Evolutionary conservation across 2,113 vertebrate genomes (phyloP).

Genomic region (Gasterosteus aculeatus): DNA sequence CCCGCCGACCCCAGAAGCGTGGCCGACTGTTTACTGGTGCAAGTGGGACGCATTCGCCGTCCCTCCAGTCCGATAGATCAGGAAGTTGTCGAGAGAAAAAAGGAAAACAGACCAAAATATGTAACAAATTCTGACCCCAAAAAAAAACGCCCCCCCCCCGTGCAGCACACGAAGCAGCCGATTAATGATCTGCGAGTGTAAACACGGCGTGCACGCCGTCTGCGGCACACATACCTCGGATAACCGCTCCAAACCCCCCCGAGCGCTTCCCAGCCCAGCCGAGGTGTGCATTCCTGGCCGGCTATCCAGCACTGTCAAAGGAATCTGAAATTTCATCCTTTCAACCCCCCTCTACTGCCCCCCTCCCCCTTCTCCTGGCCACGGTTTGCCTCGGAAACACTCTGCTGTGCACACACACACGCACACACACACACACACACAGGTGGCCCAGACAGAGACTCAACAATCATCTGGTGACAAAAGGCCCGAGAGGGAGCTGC

Average conservation of each 20-base stretch:
- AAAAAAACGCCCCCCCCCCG: neutral
- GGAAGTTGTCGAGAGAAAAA: neutral
- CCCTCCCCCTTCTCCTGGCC: neutral
- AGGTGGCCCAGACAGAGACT: neutral
- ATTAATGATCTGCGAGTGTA: constrained; percentile 46
- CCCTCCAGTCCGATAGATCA: neutral
- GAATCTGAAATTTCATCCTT: constrained; percentile 79
- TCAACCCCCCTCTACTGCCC: constrained; percentile 14
- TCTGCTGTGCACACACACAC: neutral
- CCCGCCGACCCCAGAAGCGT: neutral
- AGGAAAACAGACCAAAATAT: neutral
- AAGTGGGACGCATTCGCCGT: neutral
- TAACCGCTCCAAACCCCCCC: constrained; percentile 50
- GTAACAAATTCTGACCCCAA: neutral
- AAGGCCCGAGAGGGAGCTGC: neutral
- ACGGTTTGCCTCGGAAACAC: neutral
- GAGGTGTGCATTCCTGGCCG: constrained; percentile 70
- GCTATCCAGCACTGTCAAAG: constrained; percentile 65
- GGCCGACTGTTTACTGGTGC: neutral
- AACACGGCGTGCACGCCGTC: constrained; percentile 34
- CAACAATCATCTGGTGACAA: constrained; percentile 6
- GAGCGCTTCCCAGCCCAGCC: constrained; percentile 54
- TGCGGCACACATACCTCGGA: constrained; percentile 42
- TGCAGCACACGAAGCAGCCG: neutral
- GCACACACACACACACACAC: too few relatives aligned